Conservation (phyloP, 2,888 invertebrate genomes). For the Melipona bicolor region DNA sequence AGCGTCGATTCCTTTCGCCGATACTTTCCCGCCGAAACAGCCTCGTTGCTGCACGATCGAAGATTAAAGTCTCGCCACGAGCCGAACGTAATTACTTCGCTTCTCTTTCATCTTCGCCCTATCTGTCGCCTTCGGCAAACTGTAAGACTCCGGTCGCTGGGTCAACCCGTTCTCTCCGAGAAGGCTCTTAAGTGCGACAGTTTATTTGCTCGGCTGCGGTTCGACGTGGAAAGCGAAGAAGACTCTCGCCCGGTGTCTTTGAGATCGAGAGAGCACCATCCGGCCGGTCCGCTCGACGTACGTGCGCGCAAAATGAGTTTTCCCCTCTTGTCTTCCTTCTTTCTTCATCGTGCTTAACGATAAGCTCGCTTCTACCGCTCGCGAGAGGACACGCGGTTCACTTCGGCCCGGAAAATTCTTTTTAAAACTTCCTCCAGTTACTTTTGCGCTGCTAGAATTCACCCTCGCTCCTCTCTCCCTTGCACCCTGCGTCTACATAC, state of each 20-base stretch:
- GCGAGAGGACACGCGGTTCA: not conserved
- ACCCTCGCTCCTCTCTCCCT: not conserved
- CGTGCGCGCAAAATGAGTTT: constrained; percentile 45
- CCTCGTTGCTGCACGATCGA: constrained; percentile 60
- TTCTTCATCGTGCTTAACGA: not conserved
- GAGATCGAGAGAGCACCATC: constrained; percentile 34
- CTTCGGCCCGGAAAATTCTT: not conserved
- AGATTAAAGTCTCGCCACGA: constrained; percentile 74
- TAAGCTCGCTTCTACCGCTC: not conserved
- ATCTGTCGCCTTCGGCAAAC: constrained; percentile 72
- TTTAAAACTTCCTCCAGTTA: constrained; percentile 8
- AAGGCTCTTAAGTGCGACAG: constrained; percentile 68
- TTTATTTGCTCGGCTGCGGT: constrained; percentile 68
- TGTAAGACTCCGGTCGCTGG: constrained; percentile 48
- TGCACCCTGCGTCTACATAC: not conserved
- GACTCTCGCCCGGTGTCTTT: constrained; percentile 26
- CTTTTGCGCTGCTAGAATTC: not conserved
- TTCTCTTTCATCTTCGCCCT: constrained; percentile 75
- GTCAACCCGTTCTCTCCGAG: constrained; percentile 64
- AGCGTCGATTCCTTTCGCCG: constrained; percentile 9
- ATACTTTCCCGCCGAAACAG: not conserved
- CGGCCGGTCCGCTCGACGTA: constrained; percentile 4
- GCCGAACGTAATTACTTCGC: constrained; percentile 74
- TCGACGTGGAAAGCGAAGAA: constrained; percentile 31
- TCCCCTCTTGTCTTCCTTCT: not conserved